Evolutionary conservation across 2,888 invertebrate genomes (phyloP), one percentile per base, ranked within the genome.

Genomic region (Eueremaeus valkanovi): DNA sequence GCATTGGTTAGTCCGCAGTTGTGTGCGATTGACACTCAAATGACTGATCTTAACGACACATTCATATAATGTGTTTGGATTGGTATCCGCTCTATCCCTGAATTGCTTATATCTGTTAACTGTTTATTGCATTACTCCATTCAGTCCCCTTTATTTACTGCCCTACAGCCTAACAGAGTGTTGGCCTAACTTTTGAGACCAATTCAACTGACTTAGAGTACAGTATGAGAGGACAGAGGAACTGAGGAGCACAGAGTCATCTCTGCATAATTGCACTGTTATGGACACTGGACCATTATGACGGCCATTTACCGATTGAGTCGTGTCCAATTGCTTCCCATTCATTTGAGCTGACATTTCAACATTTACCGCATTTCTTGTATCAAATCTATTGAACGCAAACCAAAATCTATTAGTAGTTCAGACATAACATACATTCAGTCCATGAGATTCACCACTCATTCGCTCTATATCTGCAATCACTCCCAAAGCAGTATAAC

Each of bases 281-380:
- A 66, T 66, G 66, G 66, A 66, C 66, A 66, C 9, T 36, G n/a
- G 36, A 11, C 33, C 21, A 36, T 61, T 31, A 61, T 36, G 33
- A 2, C 36, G 66, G 66, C 66, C 66, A 66, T 66, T 66, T 36
- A 66, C 66, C 66, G 66, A 66, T 36, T 66, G 36, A 66, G 66
- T 66, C 66, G 66, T 66, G 40, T 66, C 66, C 66, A 66, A 66
- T 66, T 66, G 66, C 66, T 36, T 36, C 31, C 66, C 66, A 66
- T 66, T 66, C 66, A 66, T 66, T 66, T 36, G 36, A 66, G 66
- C 66, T 66, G 66, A 66, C 66, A 66, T 66, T 36, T 66, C 66
- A 66, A 66, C 66, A n/a, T 66, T 61, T 66, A 66, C 66, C 66
- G 40, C 66, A 66, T 66, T 66, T 66, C 66, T 66, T 21, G 66